Conservation (phyloP, 2,797 vertebrate genomes). For the Syncerus caffer region DNA sequence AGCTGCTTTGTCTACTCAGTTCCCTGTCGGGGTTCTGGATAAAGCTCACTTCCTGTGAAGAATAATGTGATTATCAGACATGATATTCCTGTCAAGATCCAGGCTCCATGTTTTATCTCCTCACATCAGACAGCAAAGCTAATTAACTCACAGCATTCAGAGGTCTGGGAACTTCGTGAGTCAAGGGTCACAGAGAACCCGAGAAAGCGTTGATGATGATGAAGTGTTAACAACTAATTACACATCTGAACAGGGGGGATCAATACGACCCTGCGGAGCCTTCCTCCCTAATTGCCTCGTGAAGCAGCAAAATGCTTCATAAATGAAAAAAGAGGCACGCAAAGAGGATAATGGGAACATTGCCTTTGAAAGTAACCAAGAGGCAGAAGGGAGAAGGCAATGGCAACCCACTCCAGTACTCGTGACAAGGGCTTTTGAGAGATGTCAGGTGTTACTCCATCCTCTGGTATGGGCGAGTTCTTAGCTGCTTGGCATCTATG, state of each 20-base stretch:
- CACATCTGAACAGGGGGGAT: constrained; percentile 42
- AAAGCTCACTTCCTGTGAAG: constrained; percentile 18
- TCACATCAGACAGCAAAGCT: constrained; percentile 66
- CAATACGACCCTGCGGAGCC: background rate
- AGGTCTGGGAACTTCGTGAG: constrained; percentile 50
- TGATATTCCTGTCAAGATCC: background rate
- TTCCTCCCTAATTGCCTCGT: constrained; percentile 41
- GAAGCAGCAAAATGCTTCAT: background rate
- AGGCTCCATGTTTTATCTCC: constrained; percentile 18
- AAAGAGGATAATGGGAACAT: fast-evolving
- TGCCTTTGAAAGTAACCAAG: background rate
- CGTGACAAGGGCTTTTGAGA: too few species aligned
- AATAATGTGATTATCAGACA: background rate
- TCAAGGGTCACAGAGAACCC: constrained; percentile 54
- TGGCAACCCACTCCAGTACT: too few species aligned
- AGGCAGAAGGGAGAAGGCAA: background rate
- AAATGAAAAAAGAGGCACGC: background rate
- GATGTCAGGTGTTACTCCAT: background rate
- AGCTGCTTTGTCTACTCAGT: background rate
- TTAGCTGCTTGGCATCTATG: background rate
- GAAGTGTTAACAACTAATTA: constrained; percentile 72
- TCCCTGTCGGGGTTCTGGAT: background rate
- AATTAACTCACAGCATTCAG: constrained; percentile 71
- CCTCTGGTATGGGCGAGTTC: background rate
- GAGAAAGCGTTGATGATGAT: constrained; percentile 55